These are phyloP conservation scores for Muschampia plurimacula DNA, from an alignment of 2,888 invertebrate genomes.

Conservation along the genomic window DNA sequence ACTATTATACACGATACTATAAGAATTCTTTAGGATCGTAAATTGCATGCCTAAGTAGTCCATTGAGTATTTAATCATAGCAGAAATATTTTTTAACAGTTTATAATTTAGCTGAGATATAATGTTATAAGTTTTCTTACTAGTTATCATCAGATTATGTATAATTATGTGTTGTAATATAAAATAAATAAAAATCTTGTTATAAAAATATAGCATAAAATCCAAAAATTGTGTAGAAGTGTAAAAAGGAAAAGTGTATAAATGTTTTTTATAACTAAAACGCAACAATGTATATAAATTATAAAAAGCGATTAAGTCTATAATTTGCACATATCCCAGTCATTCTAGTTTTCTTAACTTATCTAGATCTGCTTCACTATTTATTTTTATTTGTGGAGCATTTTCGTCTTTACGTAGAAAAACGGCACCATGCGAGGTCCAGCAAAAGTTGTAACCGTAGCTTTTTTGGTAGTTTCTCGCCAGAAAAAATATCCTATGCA, in stretches of 20 bases:
- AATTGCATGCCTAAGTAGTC: neutral
- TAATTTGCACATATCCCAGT: neutral
- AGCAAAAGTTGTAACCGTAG: neutral
- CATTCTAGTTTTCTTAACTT: neutral
- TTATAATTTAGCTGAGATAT: too few species aligned
- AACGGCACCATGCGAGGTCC: neutral
- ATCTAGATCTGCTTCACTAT: neutral
- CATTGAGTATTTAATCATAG: neutral
- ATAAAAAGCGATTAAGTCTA: too few species aligned
- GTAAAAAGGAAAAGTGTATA: too few species aligned
- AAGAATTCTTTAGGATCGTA: neutral
- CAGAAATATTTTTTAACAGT: too few species aligned
- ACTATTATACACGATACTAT: neutral
- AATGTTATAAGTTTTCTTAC: too few species aligned
- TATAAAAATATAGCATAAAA: too few species aligned
- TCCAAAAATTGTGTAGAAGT: too few species aligned
- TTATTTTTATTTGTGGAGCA: constrained; percentile 3
- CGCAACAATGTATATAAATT: too few species aligned
- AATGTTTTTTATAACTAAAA: too few species aligned
- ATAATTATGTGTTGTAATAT: too few species aligned
- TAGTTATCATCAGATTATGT: too few species aligned
- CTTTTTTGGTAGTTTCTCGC: neutral
- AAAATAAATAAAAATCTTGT: too few species aligned
- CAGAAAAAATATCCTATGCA: neutral
- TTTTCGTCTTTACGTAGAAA: constrained; percentile 2